Conservation (phyloP, 1,140 invertebrate genomes). For the Calliphora vicina region DNA sequence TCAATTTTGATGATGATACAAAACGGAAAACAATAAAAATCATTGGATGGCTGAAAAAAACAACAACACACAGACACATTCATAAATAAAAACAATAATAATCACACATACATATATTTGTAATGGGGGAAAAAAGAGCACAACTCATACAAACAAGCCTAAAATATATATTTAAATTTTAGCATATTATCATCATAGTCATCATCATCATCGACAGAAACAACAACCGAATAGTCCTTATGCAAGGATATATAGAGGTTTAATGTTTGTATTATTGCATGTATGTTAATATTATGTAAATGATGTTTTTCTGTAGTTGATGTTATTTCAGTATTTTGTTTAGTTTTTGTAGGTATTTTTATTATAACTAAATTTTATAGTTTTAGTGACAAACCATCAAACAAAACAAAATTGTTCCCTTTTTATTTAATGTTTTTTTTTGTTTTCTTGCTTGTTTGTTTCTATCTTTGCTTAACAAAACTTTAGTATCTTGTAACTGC, state of each 20-base stretch:
- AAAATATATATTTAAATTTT: not conserved
- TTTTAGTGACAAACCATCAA: not conserved
- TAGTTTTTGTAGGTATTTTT: not conserved
- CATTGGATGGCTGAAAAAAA: conserved; percentile 18
- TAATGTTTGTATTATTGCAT: not conserved
- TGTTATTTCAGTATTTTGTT: not conserved
- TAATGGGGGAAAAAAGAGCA: not conserved
- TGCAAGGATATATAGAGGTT: not conserved
- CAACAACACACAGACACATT: not conserved
- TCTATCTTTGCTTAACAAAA: not conserved
- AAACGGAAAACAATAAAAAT: conserved; percentile 35
- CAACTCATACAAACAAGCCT: not conserved
- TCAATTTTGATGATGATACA: conserved; percentile 31
- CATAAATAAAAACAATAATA: not conserved
- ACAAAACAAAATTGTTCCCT: not conserved
- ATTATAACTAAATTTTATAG: conserved; percentile 7
- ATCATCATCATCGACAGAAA: not conserved
- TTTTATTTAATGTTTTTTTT: not conserved
- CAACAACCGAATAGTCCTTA: not conserved
- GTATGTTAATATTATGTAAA: conserved; percentile 30
- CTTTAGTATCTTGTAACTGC: not conserved
- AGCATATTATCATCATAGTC: not conserved
- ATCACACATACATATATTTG: not conserved
- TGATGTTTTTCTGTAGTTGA: conserved; percentile 7
- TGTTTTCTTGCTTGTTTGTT: not conserved